Evolutionary conservation across 2,113 vertebrate genomes (phyloP).

Genomic region (Ammodytes marinus): DNA sequence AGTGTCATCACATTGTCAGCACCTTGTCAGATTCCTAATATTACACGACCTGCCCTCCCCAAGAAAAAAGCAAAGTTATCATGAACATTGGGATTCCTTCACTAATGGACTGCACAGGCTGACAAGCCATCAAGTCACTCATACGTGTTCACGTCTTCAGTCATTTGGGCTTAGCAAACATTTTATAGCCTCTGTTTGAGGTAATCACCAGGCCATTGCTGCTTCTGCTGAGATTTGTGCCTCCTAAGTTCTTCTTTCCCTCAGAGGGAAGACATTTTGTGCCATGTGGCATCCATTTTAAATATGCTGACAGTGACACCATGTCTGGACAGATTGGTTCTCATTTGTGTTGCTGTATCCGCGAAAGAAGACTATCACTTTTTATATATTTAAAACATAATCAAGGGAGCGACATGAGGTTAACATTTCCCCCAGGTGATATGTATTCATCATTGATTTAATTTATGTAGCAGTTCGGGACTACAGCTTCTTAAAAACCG

Average conservation of each 20-base stretch:
- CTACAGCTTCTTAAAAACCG: background rate
- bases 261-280: slow-evolving; percentile 57
- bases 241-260: slow-evolving; percentile 48
- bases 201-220: slow-evolving; percentile 41
- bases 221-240: slow-evolving; percentile 41
- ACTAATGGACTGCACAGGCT: background rate
- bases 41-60: slow-evolving; percentile 1
- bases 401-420: background rate
- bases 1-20: slow-evolving; percentile 34
- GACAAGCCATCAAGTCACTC: slow-evolving; percentile 23
- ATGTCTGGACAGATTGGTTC: slow-evolving; percentile 31
- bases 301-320: slow-evolving; percentile 59
- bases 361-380: slow-evolving; percentile 1
- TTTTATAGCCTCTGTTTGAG: slow-evolving; percentile 32
- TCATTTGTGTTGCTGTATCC: slow-evolving; percentile 29
- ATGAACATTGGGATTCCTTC: slow-evolving; percentile 15
- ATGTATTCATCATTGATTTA: background rate
- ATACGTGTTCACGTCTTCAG: slow-evolving; percentile 1
- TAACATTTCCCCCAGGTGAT: slow-evolving; percentile 2
- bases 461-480: slow-evolving; percentile 6
- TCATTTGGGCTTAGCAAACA: slow-evolving; percentile 19
- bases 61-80: background rate
- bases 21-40: slow-evolving; percentile 33
- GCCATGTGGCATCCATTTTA: slow-evolving; percentile 59
- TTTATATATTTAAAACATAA: slow-evolving; percentile 6